phyloP scores from a whole-genome alignment of 2,888 invertebrate species.

The Melangyna quadrimaculata region DNA sequence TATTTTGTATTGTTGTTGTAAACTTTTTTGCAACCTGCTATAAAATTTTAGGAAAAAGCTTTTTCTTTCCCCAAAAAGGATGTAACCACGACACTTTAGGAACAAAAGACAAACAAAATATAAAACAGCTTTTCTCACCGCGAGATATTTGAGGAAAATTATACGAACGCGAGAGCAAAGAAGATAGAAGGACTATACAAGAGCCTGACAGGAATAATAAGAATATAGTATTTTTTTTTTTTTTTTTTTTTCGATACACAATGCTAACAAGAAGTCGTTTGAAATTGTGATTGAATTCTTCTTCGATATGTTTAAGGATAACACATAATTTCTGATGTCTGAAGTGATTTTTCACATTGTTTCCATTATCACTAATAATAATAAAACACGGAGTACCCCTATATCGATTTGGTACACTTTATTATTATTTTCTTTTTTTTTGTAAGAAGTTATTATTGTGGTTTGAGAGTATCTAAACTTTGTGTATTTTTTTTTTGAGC shows the following conservation, averaged over 20 bases:
- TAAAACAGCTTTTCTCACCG: conserved; percentile 21
- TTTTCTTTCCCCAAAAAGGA: conserved; percentile 16
- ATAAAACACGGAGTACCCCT: background rate
- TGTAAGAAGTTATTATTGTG: background rate
- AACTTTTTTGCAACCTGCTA: conserved; percentile 32
- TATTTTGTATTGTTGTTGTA: conserved; percentile 22
- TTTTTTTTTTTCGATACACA: background rate
- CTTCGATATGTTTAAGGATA: background rate
- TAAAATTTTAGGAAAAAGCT: conserved; percentile 39
- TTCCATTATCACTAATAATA: too few relatives aligned
- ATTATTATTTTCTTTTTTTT: conserved; percentile 7
- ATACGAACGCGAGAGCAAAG: conserved; percentile 6
- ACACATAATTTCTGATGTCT: background rate
- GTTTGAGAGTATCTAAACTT: conserved; percentile 14
- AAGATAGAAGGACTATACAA: conserved; percentile 12
- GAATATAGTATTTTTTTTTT: conserved; percentile 27
- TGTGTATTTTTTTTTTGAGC: conserved; percentile 21
- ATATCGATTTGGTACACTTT: conserved; percentile 1
- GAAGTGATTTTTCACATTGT: conserved; percentile 27
- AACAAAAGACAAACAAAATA: background rate
- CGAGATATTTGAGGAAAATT: conserved; percentile 19
- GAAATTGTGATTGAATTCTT: background rate
- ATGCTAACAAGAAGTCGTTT: background rate
- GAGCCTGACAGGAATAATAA: conserved; percentile 48
- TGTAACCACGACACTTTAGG: background rate